Evolutionary conservation across 2,113 vertebrate species (phyloP).

Genomic region (Carassius gibelio): DNA sequence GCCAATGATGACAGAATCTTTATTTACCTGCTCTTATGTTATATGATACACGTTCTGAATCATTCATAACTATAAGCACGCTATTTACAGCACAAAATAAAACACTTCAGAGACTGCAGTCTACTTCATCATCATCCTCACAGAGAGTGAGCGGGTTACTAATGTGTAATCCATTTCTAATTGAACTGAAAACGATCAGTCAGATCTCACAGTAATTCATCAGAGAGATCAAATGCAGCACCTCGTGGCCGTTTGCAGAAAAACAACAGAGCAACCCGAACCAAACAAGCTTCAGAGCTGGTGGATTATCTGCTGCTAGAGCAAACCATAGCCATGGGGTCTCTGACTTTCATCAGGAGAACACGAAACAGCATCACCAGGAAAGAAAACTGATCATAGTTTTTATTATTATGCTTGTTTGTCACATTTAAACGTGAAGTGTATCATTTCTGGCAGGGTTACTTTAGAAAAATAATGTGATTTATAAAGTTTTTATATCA

Average conservation of each 20-base stretch:
- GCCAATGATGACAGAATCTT: neutral
- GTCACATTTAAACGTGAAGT: no score
- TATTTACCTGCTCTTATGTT: neutral
- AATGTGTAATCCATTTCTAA: neutral
- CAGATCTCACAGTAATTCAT: constrained; percentile 65
- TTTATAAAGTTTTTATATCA: no score
- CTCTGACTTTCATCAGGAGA: constrained; percentile 72
- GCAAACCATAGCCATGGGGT: constrained; percentile 77
- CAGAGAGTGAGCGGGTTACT: neutral
- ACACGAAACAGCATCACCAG: constrained; percentile 68
- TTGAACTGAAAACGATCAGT: neutral
- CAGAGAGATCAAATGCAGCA: constrained; percentile 69
- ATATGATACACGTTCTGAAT: neutral
- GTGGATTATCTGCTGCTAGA: constrained; percentile 77
- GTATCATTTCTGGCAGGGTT: no score
- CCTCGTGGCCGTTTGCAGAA: no score
- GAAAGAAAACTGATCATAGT: neutral
- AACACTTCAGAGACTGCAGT: neutral
- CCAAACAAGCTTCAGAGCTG: constrained; percentile 76
- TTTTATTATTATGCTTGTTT: no score
- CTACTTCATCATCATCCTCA: neutral
- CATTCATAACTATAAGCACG: neutral
- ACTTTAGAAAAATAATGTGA: no score
- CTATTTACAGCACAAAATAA: neutral
- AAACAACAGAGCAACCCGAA: no score